Evolutionary conservation across 2,113 vertebrate genomes (phyloP).

Genomic region (Garra rufa): DNA sequence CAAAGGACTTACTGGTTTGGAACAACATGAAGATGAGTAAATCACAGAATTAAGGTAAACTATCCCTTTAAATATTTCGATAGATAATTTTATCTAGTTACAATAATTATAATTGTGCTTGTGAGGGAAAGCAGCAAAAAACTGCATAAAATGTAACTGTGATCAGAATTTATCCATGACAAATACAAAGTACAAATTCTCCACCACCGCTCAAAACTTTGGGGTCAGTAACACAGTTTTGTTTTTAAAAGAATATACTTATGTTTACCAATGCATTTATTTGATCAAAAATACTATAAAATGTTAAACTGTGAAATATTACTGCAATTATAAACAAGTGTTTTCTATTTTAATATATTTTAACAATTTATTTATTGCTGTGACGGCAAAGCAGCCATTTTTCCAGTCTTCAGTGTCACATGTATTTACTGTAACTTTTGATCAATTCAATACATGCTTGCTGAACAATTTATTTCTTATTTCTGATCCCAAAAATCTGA

Average conservation of each 20-base stretch:
- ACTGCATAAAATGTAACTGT: too few relatives aligned
- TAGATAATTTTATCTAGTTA: not conserved
- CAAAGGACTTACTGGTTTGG: too few relatives aligned
- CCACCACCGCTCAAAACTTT: not conserved
- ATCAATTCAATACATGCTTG: too few relatives aligned
- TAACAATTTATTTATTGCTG: not conserved
- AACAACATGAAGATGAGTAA: too few relatives aligned
- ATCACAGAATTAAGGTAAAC: too few relatives aligned
- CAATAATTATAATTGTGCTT: not conserved
- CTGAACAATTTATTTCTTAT: too few relatives aligned
- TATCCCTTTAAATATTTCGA: not conserved
- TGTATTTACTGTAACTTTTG: too few relatives aligned
- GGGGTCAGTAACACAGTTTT: not conserved
- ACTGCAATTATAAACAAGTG: not conserved
- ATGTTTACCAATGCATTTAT: not conserved
- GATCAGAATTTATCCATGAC: too few relatives aligned
- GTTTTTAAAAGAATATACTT: not conserved
- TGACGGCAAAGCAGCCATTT: not conserved
- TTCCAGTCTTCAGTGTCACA: not conserved
- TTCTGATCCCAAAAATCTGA: too few relatives aligned
- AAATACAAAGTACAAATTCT: too few relatives aligned
- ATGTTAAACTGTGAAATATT: not conserved
- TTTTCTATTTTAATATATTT: not conserved
- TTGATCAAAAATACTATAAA: not conserved
- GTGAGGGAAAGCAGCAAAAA: not conserved